Conservation (phyloP, 2,113 vertebrate genomes). For the Nansenia antarctica region DNA sequence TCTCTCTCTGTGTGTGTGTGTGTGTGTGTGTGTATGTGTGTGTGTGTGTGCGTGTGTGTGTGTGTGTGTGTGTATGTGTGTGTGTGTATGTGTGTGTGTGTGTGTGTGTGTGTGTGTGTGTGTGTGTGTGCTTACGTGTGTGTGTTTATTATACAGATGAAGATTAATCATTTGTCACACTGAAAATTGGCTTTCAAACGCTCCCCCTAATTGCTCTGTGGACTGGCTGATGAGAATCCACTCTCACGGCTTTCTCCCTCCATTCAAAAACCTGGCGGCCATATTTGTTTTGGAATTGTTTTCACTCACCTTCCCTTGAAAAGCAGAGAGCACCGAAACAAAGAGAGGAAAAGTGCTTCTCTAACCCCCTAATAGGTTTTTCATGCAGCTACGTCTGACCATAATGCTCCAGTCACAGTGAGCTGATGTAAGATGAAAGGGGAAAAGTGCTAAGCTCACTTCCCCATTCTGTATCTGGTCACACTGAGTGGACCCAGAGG, state of each 20-base stretch:
- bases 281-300: slow-evolving; percentile 45
- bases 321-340: slow-evolving; percentile 14
- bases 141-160: slow-evolving; percentile 56
- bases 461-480: slow-evolving; percentile 38
- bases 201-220: slow-evolving; percentile 72
- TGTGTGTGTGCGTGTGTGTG: slow-evolving; percentile 48
- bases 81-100: slow-evolving; percentile 45
- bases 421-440: slow-evolving; percentile 45
- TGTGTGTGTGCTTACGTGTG: slow-evolving; percentile 53
- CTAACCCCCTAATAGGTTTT: slow-evolving; percentile 25
- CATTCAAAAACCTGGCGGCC: slow-evolving; percentile 54
- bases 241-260: slow-evolving; percentile 61
- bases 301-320: slow-evolving; percentile 33
- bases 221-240: slow-evolving; percentile 72
- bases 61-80: slow-evolving; percentile 48
- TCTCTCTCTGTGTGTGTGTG: slow-evolving; percentile 48
- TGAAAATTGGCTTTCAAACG: slow-evolving; percentile 74
- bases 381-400: slow-evolving; percentile 21
- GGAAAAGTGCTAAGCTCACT: slow-evolving; percentile 33
- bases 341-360: slow-evolving; percentile 25
- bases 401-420: slow-evolving; percentile 22
- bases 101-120: slow-evolving; percentile 45
- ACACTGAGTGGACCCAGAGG: slow-evolving; percentile 46
- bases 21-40: slow-evolving; percentile 46
- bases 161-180: slow-evolving; percentile 76